Conservation (phyloP, 2,113 vertebrate species). For the Psilopsiagon aymara region DNA sequence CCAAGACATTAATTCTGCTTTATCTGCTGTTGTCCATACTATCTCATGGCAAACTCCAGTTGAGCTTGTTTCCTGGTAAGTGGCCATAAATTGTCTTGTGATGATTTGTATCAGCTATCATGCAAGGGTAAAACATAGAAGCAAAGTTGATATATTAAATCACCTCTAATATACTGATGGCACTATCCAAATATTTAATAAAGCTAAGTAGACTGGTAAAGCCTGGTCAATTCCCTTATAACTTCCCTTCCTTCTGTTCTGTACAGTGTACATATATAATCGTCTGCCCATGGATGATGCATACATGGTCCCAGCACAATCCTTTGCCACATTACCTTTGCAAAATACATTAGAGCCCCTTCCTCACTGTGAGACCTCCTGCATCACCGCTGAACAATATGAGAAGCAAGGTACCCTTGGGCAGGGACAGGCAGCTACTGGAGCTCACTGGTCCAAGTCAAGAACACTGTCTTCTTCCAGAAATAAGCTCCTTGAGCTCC, state of each 20-base stretch:
- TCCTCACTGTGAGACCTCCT: not conserved
- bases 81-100: not conserved
- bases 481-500: not conserved
- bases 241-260: not conserved
- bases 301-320: rapidly evolving
- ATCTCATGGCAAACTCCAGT: not conserved
- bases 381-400: not conserved
- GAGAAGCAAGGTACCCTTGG: not conserved
- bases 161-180: not conserved
- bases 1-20: not conserved
- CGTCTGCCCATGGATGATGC: not conserved
- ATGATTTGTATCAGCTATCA: not conserved
- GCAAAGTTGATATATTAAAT: not conserved
- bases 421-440: not conserved
- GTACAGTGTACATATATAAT: not conserved
- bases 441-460: not conserved
- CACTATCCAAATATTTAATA: not conserved
- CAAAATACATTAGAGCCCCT: not conserved
- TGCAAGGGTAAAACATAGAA: not conserved
- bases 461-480: not conserved
- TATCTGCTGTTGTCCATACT: not conserved
- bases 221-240: not conserved
- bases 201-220: not conserved
- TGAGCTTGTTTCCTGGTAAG: not conserved
- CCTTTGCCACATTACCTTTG: not conserved